A percentile compares a stretch with the other conserved stretches of the same genome.
Conservation (phyloP, 2,797 vertebrate genomes). For the Dicrostonyx torquatus region DNA sequence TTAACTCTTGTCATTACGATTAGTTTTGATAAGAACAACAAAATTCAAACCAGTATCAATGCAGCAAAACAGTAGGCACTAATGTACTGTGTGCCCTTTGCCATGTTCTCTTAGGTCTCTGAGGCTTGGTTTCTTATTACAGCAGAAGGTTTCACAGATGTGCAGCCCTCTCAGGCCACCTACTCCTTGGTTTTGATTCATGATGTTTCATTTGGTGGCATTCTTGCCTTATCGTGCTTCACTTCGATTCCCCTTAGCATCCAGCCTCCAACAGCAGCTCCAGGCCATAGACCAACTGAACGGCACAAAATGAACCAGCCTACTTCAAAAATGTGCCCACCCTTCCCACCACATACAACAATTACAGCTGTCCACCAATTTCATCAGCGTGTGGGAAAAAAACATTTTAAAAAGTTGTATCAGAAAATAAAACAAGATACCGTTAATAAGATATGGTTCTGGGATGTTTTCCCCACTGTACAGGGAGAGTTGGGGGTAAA, state of each 20-base stretch:
- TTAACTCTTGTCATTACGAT: not conserved
- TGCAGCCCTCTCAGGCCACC: not conserved
- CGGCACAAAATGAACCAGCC: not conserved
- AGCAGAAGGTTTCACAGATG: not conserved
- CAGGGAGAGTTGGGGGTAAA: not conserved
- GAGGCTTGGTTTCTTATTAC: slow-evolving; percentile 17
- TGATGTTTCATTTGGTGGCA: not conserved
- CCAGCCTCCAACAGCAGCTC: not conserved
- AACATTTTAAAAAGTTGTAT: not conserved
- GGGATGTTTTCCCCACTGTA: not conserved
- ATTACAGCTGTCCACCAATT: not conserved
- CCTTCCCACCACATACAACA: not conserved
- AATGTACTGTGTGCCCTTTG: not conserved
- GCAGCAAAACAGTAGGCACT: not conserved
- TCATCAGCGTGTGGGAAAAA: not conserved
- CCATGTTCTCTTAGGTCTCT: not conserved
- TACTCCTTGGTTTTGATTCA: slow-evolving; percentile 11
- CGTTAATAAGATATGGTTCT: not conserved
- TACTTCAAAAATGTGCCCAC: not conserved
- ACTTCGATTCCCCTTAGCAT: slow-evolving; percentile 21
- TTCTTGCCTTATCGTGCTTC: not conserved
- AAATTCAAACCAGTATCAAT: not conserved
- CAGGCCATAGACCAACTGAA: not conserved
- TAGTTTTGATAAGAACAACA: slow-evolving; percentile 20
- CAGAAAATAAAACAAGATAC: not conserved